Conservation (phyloP, 2,888 invertebrate species). For the Tortrix viridana region DNA sequence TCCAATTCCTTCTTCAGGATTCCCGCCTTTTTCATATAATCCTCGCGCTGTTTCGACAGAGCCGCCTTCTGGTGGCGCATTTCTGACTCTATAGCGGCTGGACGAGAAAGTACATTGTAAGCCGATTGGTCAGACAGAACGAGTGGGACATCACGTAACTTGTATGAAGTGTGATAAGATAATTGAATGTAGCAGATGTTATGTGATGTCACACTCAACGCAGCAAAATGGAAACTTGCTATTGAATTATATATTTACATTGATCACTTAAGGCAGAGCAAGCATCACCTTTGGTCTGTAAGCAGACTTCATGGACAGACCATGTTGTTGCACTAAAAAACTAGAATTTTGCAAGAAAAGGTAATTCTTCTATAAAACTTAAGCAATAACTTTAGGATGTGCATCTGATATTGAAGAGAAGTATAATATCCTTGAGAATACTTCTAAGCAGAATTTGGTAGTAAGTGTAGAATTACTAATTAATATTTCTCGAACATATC, state of each 20-base stretch:
- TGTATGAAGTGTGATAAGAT: background rate
- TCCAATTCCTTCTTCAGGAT: slow-evolving; percentile 91
- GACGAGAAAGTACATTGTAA: slow-evolving; percentile 46
- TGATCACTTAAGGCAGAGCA: slow-evolving; percentile 19
- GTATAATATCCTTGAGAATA: background rate
- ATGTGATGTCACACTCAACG: slow-evolving; percentile 26
- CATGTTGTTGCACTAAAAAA: background rate
- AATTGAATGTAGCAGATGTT: background rate
- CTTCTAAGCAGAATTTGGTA: background rate
- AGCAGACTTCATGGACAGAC: background rate
- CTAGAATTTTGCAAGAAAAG: slow-evolving; percentile 2
- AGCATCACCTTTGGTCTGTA: slow-evolving; percentile 17
- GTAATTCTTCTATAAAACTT: background rate
- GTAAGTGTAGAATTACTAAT: background rate
- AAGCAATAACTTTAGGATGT: slow-evolving; percentile 5
- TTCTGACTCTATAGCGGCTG: slow-evolving; percentile 90
- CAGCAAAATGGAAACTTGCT: slow-evolving; percentile 18
- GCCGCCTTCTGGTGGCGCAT: slow-evolving; percentile 92
- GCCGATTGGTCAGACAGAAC: slow-evolving; percentile 42
- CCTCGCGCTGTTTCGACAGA: slow-evolving; percentile 91
- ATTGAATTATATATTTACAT: slow-evolving; percentile 24
- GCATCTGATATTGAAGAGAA: slow-evolving; percentile 1
- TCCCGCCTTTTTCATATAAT: slow-evolving; percentile 90
- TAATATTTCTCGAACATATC: slow-evolving; percentile 3
- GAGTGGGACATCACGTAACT: slow-evolving; percentile 47